phyloP scores from a whole-genome alignment of 2,888 invertebrate genomes.

The Drosophila paracracens region DNA sequence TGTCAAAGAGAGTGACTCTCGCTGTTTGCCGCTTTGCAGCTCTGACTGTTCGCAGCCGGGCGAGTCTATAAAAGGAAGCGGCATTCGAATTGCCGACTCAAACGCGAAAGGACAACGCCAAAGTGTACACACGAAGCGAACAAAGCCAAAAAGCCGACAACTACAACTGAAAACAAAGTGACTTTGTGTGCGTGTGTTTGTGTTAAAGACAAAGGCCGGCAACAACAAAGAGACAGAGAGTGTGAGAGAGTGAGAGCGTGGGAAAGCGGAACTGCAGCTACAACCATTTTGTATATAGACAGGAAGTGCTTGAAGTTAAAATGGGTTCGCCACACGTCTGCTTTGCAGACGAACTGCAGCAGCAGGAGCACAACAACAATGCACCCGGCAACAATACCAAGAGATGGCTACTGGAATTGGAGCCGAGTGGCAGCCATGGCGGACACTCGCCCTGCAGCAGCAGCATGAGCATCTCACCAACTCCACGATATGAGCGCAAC shows the following conservation, averaged over 20 bases:
- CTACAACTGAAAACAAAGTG: slow-evolving; percentile 3
- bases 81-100: slow-evolving; percentile 77
- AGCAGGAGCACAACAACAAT: slow-evolving; percentile 29
- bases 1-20: slow-evolving; percentile 1
- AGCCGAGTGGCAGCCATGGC: slow-evolving; percentile 26
- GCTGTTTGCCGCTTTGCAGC: slow-evolving; percentile 44
- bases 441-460: slow-evolving; percentile 79
- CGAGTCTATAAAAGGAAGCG: slow-evolving; percentile 82
- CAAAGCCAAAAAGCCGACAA: slow-evolving; percentile 53
- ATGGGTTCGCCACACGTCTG: slow-evolving; percentile 79
- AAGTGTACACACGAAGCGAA: slow-evolving; percentile 58
- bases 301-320: slow-evolving; percentile 14
- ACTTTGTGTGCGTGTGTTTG: slow-evolving; percentile 21
- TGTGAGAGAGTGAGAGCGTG: neutral
- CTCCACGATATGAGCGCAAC: slow-evolving; percentile 87
- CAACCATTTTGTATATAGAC: neutral
- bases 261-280: slow-evolving; percentile 37
- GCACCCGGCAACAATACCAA: slow-evolving; percentile 26
- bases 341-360: slow-evolving; percentile 76
- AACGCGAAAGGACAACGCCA: slow-evolving; percentile 77
- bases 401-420: slow-evolving; percentile 61
- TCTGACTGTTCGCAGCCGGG: slow-evolving; percentile 46
- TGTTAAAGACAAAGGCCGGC: slow-evolving; percentile 63
- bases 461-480: slow-evolving; percentile 84
- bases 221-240: slow-evolving; percentile 52